Conservation (phyloP, 2,888 invertebrate genomes). For the Epinotia nisella region DNA sequence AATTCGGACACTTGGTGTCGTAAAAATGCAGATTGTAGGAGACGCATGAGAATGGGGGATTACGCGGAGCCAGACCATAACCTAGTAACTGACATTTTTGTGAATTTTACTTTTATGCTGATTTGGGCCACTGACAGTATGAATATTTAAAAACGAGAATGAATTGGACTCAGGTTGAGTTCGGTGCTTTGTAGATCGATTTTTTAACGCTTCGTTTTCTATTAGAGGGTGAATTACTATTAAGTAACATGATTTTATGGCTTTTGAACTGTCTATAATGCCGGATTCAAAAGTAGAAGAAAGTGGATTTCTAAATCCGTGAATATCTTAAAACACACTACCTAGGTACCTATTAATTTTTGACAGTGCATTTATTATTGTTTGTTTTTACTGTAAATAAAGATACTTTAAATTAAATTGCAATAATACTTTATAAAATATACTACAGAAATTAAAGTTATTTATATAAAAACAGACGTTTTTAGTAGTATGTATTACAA, state of each 20-base stretch:
- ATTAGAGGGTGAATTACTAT: neutral
- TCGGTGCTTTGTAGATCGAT: neutral
- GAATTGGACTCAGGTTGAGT: neutral
- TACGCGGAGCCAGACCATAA: constrained; percentile 43
- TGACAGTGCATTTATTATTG: no score
- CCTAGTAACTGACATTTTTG: constrained; percentile 28
- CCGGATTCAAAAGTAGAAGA: no score
- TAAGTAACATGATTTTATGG: neutral
- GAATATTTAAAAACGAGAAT: neutral
- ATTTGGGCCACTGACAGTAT: neutral
- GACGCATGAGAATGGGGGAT: constrained; percentile 57
- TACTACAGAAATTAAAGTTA: no score
- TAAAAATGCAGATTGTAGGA: constrained; percentile 57
- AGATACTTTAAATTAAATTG: no score
- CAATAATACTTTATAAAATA: no score
- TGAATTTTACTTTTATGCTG: constrained; percentile 15
- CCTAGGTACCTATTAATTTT: no score
- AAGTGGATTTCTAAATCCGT: no score
- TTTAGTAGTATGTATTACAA: no score
- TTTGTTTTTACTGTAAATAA: no score
- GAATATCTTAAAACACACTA: no score
- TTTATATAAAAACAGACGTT: no score
- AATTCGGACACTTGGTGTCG: constrained; percentile 55
- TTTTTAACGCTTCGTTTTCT: neutral
- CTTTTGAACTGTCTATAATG: no score